These are phyloP conservation scores for Apodemia mormo DNA, from an alignment of 2,888 invertebrate genomes.

Conservation along the genomic window DNA sequence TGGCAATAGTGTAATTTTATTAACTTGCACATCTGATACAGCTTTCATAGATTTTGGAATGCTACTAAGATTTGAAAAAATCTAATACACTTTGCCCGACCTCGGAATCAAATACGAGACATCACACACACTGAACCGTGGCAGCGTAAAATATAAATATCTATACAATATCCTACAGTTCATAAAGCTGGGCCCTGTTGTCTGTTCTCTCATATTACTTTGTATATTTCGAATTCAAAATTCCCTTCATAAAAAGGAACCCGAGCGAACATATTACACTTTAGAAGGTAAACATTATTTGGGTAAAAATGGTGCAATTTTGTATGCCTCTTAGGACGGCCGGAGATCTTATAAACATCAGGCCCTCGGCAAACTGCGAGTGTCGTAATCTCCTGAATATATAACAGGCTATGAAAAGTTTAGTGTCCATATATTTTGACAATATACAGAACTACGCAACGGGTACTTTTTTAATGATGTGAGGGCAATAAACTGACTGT, in stretches of 20 bases:
- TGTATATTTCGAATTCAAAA: constrained; percentile 16
- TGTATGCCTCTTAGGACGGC: constrained; percentile 13
- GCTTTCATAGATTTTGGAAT: too few species aligned
- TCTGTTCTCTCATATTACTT: not conserved
- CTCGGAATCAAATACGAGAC: too few species aligned
- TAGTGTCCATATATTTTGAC: constrained; percentile 69
- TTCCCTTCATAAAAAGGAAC: not conserved
- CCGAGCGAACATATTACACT: constrained; percentile 11
- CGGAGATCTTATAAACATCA: constrained; percentile 18
- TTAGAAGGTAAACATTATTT: constrained; percentile 18
- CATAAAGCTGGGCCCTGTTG: not conserved
- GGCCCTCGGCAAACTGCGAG: constrained; percentile 46
- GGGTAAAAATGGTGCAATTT: constrained; percentile 15
- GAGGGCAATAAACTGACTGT: constrained; percentile 2
- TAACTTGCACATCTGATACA: too few species aligned
- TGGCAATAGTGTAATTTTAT: too few species aligned
- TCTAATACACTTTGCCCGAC: too few species aligned
- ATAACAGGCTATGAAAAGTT: constrained; percentile 71
- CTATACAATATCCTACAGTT: not conserved
- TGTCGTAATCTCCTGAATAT: constrained; percentile 65
- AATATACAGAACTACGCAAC: constrained; percentile 40
- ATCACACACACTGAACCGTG: too few species aligned
- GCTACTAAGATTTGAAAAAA: too few species aligned
- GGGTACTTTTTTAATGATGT: constrained; percentile 17
- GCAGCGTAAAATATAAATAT: too few species aligned